phyloP scores from a whole-genome alignment of 1,140 invertebrate genomes.

The Ericerus pela region DNA sequence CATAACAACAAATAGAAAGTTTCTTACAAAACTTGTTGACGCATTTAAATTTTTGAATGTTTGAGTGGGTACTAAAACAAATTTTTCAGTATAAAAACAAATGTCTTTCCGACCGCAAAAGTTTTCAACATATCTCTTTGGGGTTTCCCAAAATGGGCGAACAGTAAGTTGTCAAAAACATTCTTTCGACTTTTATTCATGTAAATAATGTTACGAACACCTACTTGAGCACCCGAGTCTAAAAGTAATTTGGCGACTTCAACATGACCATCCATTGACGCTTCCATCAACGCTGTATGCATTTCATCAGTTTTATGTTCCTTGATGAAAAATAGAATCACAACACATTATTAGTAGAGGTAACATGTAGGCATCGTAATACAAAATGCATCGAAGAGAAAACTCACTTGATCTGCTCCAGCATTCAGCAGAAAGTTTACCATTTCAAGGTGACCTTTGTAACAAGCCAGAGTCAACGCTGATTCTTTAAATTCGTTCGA shows the following conservation, averaged over 20 bases:
- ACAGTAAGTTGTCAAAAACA: background rate
- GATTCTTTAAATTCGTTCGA: constrained; percentile 98
- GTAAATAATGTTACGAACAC: background rate
- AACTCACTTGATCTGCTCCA: constrained; percentile 66
- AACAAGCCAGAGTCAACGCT: constrained; percentile 88
- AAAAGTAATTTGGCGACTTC: constrained; percentile 77
- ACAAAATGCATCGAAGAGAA: background rate
- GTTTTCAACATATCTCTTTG: too few species aligned
- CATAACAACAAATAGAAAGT: too few species aligned
- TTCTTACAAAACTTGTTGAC: too few species aligned
- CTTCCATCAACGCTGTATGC: constrained; percentile 99
- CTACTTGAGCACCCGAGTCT: constrained; percentile 89
- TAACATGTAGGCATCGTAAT: background rate
- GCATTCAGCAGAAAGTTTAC: constrained; percentile 87
- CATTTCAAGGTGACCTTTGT: constrained; percentile 96
- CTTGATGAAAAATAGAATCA: constrained; percentile 22
- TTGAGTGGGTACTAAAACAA: too few species aligned
- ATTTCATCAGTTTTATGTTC: constrained; percentile 99
- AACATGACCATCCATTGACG: constrained; percentile 98
- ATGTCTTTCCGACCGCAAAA: too few species aligned
- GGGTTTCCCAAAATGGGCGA: too few species aligned
- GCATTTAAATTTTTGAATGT: too few species aligned
- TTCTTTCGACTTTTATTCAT: background rate
- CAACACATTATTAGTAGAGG: background rate
- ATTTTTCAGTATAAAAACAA: too few species aligned